Conservation (phyloP, 2,797 vertebrate genomes). For the Pangasius macronema region DNA sequence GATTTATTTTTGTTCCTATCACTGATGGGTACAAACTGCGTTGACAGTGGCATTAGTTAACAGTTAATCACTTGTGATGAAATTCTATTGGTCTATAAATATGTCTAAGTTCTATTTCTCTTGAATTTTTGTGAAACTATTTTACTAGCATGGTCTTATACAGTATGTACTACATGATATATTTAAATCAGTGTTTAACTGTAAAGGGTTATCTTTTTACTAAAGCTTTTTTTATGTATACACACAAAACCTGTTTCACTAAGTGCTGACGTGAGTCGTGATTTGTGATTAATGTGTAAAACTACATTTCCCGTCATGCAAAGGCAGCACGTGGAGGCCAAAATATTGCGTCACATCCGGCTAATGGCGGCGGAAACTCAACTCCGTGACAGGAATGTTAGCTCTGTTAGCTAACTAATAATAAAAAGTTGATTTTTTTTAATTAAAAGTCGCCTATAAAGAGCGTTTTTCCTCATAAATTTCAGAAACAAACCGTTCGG, state of each 20-base stretch:
- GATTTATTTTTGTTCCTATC: neutral
- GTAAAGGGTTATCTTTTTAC: neutral
- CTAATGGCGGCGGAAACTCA: neutral
- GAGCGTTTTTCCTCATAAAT: neutral
- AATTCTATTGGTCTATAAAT: neutral
- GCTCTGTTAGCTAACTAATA: neutral
- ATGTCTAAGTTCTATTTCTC: no score
- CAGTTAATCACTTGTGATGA: neutral
- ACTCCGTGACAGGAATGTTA: neutral
- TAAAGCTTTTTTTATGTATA: neutral
- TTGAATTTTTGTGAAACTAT: no score
- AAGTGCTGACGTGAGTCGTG: neutral
- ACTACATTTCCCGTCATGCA: neutral
- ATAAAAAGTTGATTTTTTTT: neutral
- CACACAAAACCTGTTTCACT: neutral
- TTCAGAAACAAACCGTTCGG: neutral
- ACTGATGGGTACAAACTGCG: neutral
- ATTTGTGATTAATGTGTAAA: neutral
- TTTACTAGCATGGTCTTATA: neutral
- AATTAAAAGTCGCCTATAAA: neutral
- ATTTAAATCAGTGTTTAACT: neutral
- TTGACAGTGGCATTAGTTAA: neutral
- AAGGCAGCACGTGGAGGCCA: neutral
- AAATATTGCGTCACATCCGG: conserved; percentile 18
- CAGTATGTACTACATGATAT: neutral